phyloP scores from a whole-genome alignment of 2,888 invertebrate species.

The Diadegma fenestrale region DNA sequence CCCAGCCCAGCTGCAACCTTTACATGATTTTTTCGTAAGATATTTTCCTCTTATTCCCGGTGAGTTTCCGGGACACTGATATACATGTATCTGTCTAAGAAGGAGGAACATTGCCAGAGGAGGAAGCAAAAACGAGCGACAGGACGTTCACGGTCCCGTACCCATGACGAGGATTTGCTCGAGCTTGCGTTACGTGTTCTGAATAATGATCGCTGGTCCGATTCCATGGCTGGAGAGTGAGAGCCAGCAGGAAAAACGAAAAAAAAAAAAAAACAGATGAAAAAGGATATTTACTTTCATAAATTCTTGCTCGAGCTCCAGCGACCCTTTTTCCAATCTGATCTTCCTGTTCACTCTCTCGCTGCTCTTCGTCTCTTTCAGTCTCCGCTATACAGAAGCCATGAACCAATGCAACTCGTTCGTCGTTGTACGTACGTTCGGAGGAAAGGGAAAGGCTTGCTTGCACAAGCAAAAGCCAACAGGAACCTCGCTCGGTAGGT shows the following conservation, averaged over 20 bases:
- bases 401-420: slow-evolving; percentile 55
- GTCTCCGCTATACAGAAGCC: slow-evolving; percentile 43
- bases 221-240: slow-evolving; percentile 21
- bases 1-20: slow-evolving; percentile 11
- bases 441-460: slow-evolving; percentile 27
- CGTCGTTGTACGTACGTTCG: slow-evolving; percentile 42
- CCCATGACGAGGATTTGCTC: slow-evolving; percentile 64
- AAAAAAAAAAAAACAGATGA: slow-evolving; percentile 20
- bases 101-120: slow-evolving; percentile 19
- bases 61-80: neutral
- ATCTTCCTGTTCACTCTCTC: slow-evolving; percentile 27
- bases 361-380: neutral
- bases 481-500: slow-evolving; percentile 43
- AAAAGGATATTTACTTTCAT: slow-evolving; percentile 58
- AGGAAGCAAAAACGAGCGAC: slow-evolving; percentile 39
- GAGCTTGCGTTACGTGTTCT: slow-evolving; percentile 70
- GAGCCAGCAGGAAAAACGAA: slow-evolving; percentile 1
- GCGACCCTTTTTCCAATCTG: slow-evolving; percentile 55
- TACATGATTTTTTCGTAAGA: slow-evolving; percentile 38
- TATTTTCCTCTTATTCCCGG: slow-evolving; percentile 14
- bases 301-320: slow-evolving; percentile 50
- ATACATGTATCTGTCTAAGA: slow-evolving; percentile 12
- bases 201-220: slow-evolving; percentile 68
- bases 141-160: slow-evolving; percentile 35
- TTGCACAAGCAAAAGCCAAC: slow-evolving; percentile 61